Evolutionary conservation across 2,797 vertebrate species (phyloP).

Genomic region (Sebastes kiyomatsui): DNA sequence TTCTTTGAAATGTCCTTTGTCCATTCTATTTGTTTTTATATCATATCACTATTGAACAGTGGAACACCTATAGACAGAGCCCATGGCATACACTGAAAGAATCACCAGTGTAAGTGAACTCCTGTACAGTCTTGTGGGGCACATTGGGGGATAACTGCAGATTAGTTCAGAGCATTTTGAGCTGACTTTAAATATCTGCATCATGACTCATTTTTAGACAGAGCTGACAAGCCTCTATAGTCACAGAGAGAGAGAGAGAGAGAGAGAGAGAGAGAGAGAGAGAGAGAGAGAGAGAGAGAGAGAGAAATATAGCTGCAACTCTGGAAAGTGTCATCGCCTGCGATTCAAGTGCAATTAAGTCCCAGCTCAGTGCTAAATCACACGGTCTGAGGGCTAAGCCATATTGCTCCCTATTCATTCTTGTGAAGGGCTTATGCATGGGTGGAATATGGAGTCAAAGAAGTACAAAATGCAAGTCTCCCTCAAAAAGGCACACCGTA

Average conservation of each 20-base stretch:
- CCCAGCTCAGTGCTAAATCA: slow-evolving; percentile 55
- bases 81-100: background rate
- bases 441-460: no score
- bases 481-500: no score
- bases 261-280: background rate
- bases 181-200: slow-evolving; percentile 21
- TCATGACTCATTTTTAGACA: slow-evolving; percentile 10
- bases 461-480: no score
- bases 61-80: background rate
- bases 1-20: background rate
- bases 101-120: background rate
- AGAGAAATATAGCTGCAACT: slow-evolving; percentile 23
- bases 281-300: slow-evolving; percentile 17
- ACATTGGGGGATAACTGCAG: background rate
- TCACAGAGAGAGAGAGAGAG: background rate
- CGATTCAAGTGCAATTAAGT: slow-evolving; percentile 63
- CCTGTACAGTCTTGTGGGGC: background rate
- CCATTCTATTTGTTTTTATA: background rate
- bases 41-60: background rate
- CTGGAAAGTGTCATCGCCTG: slow-evolving; percentile 42
- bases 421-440: no score
- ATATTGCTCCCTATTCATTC: no score
- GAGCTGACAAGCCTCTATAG: background rate
- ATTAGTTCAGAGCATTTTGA: slow-evolving; percentile 13
- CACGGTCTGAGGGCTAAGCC: background rate